Conservation (phyloP, 2,113 vertebrate genomes). For the Microcebus jonahi region DNA sequence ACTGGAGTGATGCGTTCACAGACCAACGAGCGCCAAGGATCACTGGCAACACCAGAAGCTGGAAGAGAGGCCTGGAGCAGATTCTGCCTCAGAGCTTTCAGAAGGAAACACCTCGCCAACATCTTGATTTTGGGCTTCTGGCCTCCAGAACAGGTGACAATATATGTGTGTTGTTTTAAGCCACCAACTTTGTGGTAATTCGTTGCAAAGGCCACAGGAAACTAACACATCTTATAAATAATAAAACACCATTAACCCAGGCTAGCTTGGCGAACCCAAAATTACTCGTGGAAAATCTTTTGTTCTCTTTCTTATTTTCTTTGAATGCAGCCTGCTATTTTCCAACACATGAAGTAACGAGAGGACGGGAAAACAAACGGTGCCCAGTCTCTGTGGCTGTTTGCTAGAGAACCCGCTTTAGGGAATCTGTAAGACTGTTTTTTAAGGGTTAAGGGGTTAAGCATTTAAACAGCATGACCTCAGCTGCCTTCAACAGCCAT, state of each 20-base stretch:
- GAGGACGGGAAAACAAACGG: background rate
- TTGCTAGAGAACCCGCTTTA: background rate
- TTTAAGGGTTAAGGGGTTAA: background rate
- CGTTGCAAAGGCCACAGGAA: background rate
- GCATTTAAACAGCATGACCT: background rate
- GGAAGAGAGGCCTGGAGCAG: background rate
- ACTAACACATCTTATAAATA: no score
- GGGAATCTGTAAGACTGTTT: background rate
- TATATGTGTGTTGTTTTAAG: background rate
- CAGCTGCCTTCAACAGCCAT: background rate
- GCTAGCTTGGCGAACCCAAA: accelerated
- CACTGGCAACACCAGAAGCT: background rate
- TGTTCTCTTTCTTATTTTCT: background rate
- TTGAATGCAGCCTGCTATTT: background rate
- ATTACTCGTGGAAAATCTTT: accelerated
- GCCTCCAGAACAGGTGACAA: background rate
- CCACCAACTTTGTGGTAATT: background rate
- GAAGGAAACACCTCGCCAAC: accelerated
- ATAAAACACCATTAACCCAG: accelerated
- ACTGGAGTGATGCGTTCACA: accelerated
- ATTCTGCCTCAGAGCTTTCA: background rate
- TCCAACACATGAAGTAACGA: background rate
- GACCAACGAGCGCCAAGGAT: background rate
- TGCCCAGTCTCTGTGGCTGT: background rate
- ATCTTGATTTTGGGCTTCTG: background rate